Base-by-base conservation (phyloP, 2,113 vertebrate genomes). In the Puntigrus tetrazona region DNA sequence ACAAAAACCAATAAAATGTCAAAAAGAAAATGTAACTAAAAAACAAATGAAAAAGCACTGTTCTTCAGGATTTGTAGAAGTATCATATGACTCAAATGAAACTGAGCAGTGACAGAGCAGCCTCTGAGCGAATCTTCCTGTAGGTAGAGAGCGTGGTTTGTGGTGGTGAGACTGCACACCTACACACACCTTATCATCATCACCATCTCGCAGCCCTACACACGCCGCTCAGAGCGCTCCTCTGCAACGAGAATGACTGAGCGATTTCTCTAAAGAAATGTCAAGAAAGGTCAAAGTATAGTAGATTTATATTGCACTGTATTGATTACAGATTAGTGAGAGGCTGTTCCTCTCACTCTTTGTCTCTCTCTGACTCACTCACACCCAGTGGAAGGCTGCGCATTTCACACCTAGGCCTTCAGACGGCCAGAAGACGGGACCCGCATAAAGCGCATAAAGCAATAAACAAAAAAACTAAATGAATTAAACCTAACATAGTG, bases 191-290 rank as follows among this genome's bases (percentile, higher is more conserved):
- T 34, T 38, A 57, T 36, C 20, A 0, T 76, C 31, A 14, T 25
- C 22, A 57, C 50, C 75, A 78, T 78, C 75, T 57, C 8, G 29
- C 76, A 78, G 22, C 34, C 27, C 55, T 63, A 79, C 36, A 78
- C 7, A 43, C 8, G 7, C 13, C 6, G n/a, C 55, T 79, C 5
- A 27, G 2, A 20, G n/a, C 3, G 14, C 25, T 63, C 27, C 36
- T 79, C n/a, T 29, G 76, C 36, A 59, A 25, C 22, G n/a, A 79
- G 57, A 79, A 63, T 61, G 76, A 61, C 76, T 27, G 52, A 78
- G 34, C 13, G 22, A 14, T 27, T 78, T 61, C 76, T 78, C 6
- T 43, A 43, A 78, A 61, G 55, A 43, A 59, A 41, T 6, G 76
- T 41, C 76, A 78, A 78, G 34, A 41, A 25, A 59, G 13, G 55